Base-by-base conservation (phyloP, 2,888 invertebrate species). In the Eristalis intricaria region DNA sequence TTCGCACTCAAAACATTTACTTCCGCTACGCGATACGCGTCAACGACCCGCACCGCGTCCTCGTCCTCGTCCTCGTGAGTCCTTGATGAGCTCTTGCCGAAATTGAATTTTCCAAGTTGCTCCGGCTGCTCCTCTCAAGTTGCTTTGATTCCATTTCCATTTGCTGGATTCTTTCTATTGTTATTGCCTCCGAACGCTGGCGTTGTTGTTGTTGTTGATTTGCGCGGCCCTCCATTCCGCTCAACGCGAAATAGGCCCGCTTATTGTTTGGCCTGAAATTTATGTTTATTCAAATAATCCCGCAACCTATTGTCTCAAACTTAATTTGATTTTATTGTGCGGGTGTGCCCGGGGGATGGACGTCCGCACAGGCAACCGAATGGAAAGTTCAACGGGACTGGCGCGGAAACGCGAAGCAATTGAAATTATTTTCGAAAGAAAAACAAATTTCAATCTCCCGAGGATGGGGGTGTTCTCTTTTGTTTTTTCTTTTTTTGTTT, bases 271-370 rank as follows among this genome's bases (percentile, higher is more conserved):
- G 11, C 22, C 19, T 15, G 32, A 65, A 82, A 86, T 74, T 40
- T 77, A 65, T 78, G 85, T 78, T 82, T 82, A 74, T 86, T 82
- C 85, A 82, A 86, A 86, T 68, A 86, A 82, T 86, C 82, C 77
- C 64, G 78, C 81, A 77, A 77, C 82, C 85, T 77, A 82, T 82
- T 86, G 85, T 86, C 78, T 86, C 78, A 75, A 82, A 86, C 74
- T 86, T 86, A 86, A 86, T 86, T 86, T 86, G 82, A 86, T 86
- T 86, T 86, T 74, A 82, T 64, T 86, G 82, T 64, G 77, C 68
- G 77, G 73, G 85, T 56, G 65, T 75, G 58, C 43, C 56, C 56
- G 60, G 2, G 1, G 40, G 4, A 3, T 26, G 2, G 26, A 26
- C 2, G 26, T 26, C 26, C 2, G 26, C 26, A 26, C 3, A 13